Evolutionary conservation across 1,140 invertebrate species (phyloP), one percentile per base, ranked within the genome.

Genomic region (Drosophila arawakana): DNA sequence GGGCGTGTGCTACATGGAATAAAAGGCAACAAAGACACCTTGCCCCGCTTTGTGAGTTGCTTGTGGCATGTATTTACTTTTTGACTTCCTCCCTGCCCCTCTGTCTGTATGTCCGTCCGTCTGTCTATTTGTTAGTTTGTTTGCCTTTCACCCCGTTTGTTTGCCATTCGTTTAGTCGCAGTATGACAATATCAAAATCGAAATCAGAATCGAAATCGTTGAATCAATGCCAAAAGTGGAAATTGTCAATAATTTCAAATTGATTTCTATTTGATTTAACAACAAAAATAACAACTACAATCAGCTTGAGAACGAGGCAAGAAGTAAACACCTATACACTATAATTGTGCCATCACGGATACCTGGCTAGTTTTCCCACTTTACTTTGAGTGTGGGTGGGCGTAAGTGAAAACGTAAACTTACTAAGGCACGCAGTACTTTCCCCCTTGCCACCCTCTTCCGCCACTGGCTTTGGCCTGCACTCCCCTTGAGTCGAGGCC

Each of bases 161-260:
- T 90, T 81, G 81, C 76, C 73, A 47, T 84, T 90, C 85, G 85
- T 84, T 89, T 89, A 84, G 85, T 69, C 70, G 70, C 63, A 50
- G 35, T 76, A 81, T 83, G 88, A 81, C 86, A 90, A 84, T 80
- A 73, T 78, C 76, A 75, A 79, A 82, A 76, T 73, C 72, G 43
- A 71, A 73, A 59, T 67, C 72, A 30, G 61, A 58, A 55, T 55
- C 52, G 13, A 15, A 72, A 70, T 80, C 77, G 78, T 75, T 81
- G 84, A 84, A 67, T 78, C 89, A 86, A 71, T 86, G 85, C 75
- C 90, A 91, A 55, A 52, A 86, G 77, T 91, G 90, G 84, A 91
- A 91, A 91, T 91, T 90, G 90, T 90, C 90, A 91, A 91, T 91
- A 91, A 91, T 91, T 91, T 91, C 89, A 86, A 91, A 91, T 91